A percentile compares a stretch with the other conserved stretches of the same genome.
These are phyloP conservation scores for Drymonia ruficornis DNA, from an alignment of 2,888 invertebrate genomes.

Conservation along the genomic window DNA sequence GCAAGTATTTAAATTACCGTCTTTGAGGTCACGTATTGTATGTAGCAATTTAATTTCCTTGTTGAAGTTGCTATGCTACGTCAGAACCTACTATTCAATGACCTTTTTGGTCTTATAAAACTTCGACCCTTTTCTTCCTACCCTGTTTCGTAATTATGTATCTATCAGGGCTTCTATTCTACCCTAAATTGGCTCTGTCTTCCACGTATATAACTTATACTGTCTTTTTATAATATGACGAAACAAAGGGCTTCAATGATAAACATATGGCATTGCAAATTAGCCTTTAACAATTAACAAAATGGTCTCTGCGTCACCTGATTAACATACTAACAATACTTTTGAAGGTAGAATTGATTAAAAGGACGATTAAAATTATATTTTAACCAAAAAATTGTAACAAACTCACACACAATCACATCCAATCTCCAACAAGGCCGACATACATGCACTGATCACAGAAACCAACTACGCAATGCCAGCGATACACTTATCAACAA, in stretches of 20 bases:
- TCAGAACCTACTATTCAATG: neutral
- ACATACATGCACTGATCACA: constrained; percentile 28
- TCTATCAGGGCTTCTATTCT: too few species aligned
- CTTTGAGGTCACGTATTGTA: neutral
- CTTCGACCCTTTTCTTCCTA: too few species aligned
- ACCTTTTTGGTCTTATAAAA: too few species aligned
- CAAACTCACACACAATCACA: constrained; percentile 42
- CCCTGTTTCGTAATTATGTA: too few species aligned
- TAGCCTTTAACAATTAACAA: neutral
- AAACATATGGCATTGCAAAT: neutral
- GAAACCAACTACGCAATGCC: constrained; percentile 9
- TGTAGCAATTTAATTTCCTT: too few species aligned
- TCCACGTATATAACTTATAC: neutral
- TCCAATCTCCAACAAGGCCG: constrained; percentile 32
- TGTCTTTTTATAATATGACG: neutral
- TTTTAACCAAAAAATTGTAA: constrained; percentile 1
- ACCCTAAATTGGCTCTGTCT: too few species aligned
- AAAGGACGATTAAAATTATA: neutral
- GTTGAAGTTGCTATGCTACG: neutral
- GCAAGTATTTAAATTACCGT: too few species aligned
- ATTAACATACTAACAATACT: neutral
- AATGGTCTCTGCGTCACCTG: neutral
- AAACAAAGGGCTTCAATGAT: neutral
- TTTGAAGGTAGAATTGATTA: neutral
- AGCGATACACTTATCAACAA: constrained; percentile 12